Base-by-base conservation (phyloP, 2,888 invertebrate genomes). In the Erebia palarica region DNA sequence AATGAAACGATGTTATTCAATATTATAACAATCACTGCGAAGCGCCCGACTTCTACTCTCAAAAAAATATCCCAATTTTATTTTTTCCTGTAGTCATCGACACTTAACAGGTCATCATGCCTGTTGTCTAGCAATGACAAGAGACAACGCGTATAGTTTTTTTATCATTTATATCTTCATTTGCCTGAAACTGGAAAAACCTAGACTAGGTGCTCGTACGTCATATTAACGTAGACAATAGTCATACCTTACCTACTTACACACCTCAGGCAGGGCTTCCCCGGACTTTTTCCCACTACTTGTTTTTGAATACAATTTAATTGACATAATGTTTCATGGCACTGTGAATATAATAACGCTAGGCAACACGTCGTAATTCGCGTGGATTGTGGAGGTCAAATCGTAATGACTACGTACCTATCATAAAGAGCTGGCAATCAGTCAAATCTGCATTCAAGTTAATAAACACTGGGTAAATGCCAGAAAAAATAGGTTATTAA, bases 361-460 rank as follows among this genome's bases (percentile, higher is more conserved):
- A 9, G 44, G 11, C 10, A 14, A 59, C 14, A 36, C 2, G 2
- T 36, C 27, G 0, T 14, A 36, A n/a, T 36, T 59, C 14, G 36
- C 59, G 59, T 59, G 36, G 11, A 7, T 59, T 36, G n/a, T 10
- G 60, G 60, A 60, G 60, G 60, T 42, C 42, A 60, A 60, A 16
- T 59, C 36, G 42, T 42, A 60, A 44, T 60, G 60, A 60, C 10
- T 14, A 9, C 8, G 11, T 47, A 13, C 16, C 11, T 60, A 10
- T 60, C 16, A 36, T 36, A 36, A 36, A 16, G 44, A 44, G 42
- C 16, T 60, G 60, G 60, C 60, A 60, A 16, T 16, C 36, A 16
- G 36, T 42, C 60, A 60, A 60, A 16, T 60, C 42, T 42, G 16
- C n/a, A 60, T 60, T 60, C 10, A 44, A 16, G 9, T 11, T 44